Evolutionary conservation across 2,113 vertebrate species (phyloP), one percentile per base, ranked within the genome.

Genomic region (Papio anubis): DNA sequence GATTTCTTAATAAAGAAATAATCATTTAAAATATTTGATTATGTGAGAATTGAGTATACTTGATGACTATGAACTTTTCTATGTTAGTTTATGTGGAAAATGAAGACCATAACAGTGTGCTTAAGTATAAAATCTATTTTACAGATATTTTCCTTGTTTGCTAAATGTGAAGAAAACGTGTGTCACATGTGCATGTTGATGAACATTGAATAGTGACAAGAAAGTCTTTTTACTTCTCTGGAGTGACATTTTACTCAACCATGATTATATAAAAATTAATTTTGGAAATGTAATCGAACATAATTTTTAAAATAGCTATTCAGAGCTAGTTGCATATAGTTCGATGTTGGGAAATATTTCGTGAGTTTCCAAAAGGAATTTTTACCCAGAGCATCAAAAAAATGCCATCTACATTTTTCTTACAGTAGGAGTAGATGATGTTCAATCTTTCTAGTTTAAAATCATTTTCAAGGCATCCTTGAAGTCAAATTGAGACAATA

Each of bases 251-350:
- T 94, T 92, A 55, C 10, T 83, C 32, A 68, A 88, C 14, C 23
- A 23, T 17, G 35, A 96, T 52, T 88, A 80, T 52, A n/a, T 72
- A 94, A 96, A 94, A 90, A 76, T 96, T 97, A 95, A 92, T 81
- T 96, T 97, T 95, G 45, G 64, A 92, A 95, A 45, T 38, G 16
- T 35, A 95, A 59, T 94, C 43, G 81, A 90, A 45, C 3, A 25
- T 52, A 64, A 88, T 78, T 64, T 76, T 13, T 32, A 21, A 95
- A 87, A 64, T 85, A 20, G n/a, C 14, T 76, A 25, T 92, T 91
- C 76, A 82, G 35, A 81, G 38, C 3, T 80, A 72, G 11, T 87
- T 95, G 59, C 55, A 7, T 86, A 83, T n/a, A 64, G 35, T 94
- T 66, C 32, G 85, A 89, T 66, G 57, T 25, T 96, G 72, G 12